Base-by-base conservation (phyloP, 1,140 invertebrate genomes). In the Melipona quadrifasciata region DNA sequence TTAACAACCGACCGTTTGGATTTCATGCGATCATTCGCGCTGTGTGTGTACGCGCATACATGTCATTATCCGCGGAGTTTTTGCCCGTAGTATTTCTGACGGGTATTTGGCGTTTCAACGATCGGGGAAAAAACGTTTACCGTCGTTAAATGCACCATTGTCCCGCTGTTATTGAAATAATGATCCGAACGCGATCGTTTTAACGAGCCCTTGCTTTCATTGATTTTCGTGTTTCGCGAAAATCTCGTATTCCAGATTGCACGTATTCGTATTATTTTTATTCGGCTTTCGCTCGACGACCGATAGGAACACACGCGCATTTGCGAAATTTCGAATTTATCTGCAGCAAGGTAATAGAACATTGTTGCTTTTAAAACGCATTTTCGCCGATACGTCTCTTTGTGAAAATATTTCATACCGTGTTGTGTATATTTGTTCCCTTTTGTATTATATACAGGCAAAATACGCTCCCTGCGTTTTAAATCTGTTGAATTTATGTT, bases 1-100 rank as follows among this genome's bases (percentile, higher is more conserved):
- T 58, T 73, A 71, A 64, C 65, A n/a, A 73, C 27, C 19, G 51
- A 1, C 10, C 10, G 16, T 72, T 64, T 73, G 31, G n/a, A 12
- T 71, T 74, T n/a, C 34, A 34, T 2, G n/a, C 21, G 19, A 39
- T 3, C 55, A 79, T 88, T 88, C 79, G 73, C 79, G 27, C 51
- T 73, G 80, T 21, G 39, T 19, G 53, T 19, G 24, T 11, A 39
- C 1, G 47, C 19, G 8, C 8, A 47, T 47, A 47, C 8, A 6
- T 53, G 10, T 78, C 73, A 31, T 21, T 47, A n/a, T 12, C 64
- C 39, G 72, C 75, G 64, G 83, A 85, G 81, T 65, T 34, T 3
- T 34, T 3, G 34, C 31, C 57, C 19, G n/a, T 21, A 16, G 5
- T 21, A 27, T 55, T 73, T 74, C 27, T 27, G 34, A 16, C 61